Evolutionary conservation across 2,888 invertebrate genomes (phyloP).

Genomic region (Hoplodrina blanda): DNA sequence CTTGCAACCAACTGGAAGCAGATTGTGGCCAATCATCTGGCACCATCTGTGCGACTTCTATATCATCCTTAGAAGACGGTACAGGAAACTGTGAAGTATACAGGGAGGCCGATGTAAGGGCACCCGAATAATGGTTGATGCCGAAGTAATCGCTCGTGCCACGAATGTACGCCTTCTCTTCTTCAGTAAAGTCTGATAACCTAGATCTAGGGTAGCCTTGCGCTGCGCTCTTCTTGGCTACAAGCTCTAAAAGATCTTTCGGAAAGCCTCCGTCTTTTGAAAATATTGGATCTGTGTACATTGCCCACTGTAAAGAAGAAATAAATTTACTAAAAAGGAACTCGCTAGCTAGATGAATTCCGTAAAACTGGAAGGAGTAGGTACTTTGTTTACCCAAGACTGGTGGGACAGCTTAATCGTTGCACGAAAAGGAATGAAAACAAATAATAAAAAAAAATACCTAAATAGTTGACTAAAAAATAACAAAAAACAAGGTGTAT

Average conservation of each 20-base stretch:
- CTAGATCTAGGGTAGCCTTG: constrained; percentile 83
- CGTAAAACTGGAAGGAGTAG: too few relatives aligned
- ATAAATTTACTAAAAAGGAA: background rate
- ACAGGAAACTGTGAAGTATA: constrained; percentile 56
- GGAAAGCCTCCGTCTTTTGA: constrained; percentile 88
- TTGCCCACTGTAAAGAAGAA: constrained; percentile 73
- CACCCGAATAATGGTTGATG: constrained; percentile 92
- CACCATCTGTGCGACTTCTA: constrained; percentile 58
- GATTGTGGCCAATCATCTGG: constrained; percentile 73
- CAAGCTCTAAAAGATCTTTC: constrained; percentile 78
- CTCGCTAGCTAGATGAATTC: background rate
- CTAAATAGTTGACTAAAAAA: too few relatives aligned
- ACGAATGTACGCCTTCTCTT: constrained; percentile 74
- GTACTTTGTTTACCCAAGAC: too few relatives aligned
- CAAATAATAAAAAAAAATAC: too few relatives aligned
- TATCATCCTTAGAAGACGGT: constrained; percentile 73
- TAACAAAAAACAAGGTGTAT: too few relatives aligned
- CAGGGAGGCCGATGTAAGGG: constrained; percentile 68
- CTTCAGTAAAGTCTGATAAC: constrained; percentile 80
- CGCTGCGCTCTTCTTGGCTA: constrained; percentile 80
- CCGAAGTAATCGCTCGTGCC: constrained; percentile 84
- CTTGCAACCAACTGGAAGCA: constrained; percentile 74
- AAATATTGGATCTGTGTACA: constrained; percentile 86
- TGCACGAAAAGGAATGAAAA: too few relatives aligned
- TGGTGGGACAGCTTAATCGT: too few relatives aligned